These are phyloP conservation scores for Metopia argyrocephala DNA, from an alignment of 2,888 invertebrate genomes.

Conservation along the genomic window DNA sequence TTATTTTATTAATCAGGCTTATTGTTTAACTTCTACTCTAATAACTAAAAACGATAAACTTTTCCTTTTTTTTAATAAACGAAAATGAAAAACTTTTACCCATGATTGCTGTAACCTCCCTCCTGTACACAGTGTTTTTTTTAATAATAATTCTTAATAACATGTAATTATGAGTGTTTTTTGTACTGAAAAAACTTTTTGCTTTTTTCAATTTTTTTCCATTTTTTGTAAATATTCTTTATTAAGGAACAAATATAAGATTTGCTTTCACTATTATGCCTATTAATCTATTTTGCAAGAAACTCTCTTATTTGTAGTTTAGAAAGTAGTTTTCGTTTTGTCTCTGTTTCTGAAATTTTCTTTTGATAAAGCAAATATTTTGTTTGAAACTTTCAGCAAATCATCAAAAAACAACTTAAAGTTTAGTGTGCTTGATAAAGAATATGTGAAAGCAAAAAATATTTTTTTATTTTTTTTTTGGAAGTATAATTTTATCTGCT, in stretches of 20 bases:
- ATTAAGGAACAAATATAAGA: too few species aligned
- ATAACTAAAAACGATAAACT: slow-evolving; percentile 31
- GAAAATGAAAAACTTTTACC: slow-evolving; percentile 22
- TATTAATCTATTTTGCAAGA: slow-evolving; percentile 35
- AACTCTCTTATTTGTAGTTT: too few species aligned
- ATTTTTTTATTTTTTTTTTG: not conserved
- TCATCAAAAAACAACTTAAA: too few species aligned
- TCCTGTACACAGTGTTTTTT: not conserved
- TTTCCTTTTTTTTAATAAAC: too few species aligned
- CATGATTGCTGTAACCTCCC: too few species aligned
- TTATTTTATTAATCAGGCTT: slow-evolving; percentile 49
- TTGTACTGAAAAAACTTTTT: slow-evolving; percentile 3
- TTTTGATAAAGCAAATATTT: not conserved
- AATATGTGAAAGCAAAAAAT: slow-evolving; percentile 41
- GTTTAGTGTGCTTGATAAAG: slow-evolving; percentile 31
- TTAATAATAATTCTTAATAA: slow-evolving; percentile 45
- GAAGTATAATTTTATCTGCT: not conserved
- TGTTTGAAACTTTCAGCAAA: slow-evolving; percentile 51
- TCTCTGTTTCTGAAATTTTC: not conserved
- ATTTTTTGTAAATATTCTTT: not conserved
- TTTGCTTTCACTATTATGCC: slow-evolving; percentile 11
- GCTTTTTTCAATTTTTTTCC: not conserved
- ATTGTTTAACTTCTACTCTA: slow-evolving; percentile 29
- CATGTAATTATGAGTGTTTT: slow-evolving; percentile 29
- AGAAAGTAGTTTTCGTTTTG: not conserved